These are phyloP conservation scores for Macrophya alboannulata DNA, from an alignment of 2,888 invertebrate genomes.

Conservation along the genomic window DNA sequence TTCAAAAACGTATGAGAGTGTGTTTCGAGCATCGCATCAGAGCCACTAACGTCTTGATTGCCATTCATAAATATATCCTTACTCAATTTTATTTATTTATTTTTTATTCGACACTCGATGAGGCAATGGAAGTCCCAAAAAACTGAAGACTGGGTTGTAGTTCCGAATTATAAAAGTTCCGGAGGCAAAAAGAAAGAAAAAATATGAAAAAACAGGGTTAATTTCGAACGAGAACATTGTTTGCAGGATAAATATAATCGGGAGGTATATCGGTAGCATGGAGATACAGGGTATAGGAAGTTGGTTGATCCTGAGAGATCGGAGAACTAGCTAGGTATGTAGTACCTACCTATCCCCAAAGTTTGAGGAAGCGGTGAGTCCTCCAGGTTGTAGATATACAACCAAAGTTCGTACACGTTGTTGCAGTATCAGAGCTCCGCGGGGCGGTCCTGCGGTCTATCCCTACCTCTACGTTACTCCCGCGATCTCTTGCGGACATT, in stretches of 20 bases:
- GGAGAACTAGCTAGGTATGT: neutral
- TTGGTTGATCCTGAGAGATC: slow-evolving; percentile 21
- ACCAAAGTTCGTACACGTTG: slow-evolving; percentile 27
- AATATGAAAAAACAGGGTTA: too few relatives aligned
- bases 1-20: neutral
- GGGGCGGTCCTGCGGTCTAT: slow-evolving; percentile 25
- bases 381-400: neutral
- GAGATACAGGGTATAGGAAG: neutral
- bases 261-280: neutral
- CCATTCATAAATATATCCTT: neutral
- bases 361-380: neutral
- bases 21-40: neutral
- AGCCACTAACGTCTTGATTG: neutral
- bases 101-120: too few relatives aligned
- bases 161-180: too few relatives aligned
- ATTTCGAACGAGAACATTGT: neutral
- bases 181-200: too few relatives aligned
- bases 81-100: neutral
- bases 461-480: neutral
- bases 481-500: slow-evolving; percentile 35
- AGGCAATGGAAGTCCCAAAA: too few relatives aligned
- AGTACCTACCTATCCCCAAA: neutral
- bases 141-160: too few relatives aligned
- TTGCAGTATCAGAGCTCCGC: neutral
- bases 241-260: neutral